Evolutionary conservation across 2,888 invertebrate genomes (phyloP).

Genomic region (Empis livida): DNA sequence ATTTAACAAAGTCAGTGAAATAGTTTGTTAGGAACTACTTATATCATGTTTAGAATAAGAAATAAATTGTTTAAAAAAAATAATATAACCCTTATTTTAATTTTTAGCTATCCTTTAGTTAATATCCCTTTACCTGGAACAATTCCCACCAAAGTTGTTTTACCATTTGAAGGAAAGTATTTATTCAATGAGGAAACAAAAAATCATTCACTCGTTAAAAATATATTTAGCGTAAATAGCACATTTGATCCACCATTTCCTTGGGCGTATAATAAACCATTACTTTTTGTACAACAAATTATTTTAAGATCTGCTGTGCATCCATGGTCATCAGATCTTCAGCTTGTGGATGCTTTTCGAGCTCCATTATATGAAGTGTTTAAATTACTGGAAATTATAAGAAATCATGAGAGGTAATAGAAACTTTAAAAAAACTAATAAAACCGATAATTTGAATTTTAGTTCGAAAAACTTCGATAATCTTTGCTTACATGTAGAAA

Average conservation of each 20-base stretch:
- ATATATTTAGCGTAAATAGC: slow-evolving; percentile 19
- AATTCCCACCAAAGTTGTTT: slow-evolving; percentile 58
- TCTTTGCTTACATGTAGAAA: slow-evolving; percentile 75
- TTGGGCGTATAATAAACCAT: slow-evolving; percentile 46
- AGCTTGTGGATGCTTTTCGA: slow-evolving; percentile 80
- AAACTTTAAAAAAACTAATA: not conserved
- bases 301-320: slow-evolving; percentile 63
- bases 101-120: slow-evolving; percentile 65
- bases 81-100: too few relatives aligned
- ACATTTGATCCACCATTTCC: slow-evolving; percentile 39
- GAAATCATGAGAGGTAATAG: slow-evolving; percentile 47
- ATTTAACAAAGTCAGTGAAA: too few relatives aligned
- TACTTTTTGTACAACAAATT: slow-evolving; percentile 64
- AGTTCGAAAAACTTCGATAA: slow-evolving; percentile 63
- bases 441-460: slow-evolving; percentile 19
- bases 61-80: too few relatives aligned
- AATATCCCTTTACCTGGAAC: slow-evolving; percentile 85
- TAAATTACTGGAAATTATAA: slow-evolving; percentile 69
- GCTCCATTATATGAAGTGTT: slow-evolving; percentile 84
- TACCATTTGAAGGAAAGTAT: slow-evolving; percentile 38
- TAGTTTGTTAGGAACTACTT: too few relatives aligned
- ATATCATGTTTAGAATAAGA: too few relatives aligned
- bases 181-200: slow-evolving; percentile 20
- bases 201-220: slow-evolving; percentile 20
- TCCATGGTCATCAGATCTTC: slow-evolving; percentile 74